phyloP scores from a whole-genome alignment of 2,113 vertebrate species.

The Corythornis vintsioides region DNA sequence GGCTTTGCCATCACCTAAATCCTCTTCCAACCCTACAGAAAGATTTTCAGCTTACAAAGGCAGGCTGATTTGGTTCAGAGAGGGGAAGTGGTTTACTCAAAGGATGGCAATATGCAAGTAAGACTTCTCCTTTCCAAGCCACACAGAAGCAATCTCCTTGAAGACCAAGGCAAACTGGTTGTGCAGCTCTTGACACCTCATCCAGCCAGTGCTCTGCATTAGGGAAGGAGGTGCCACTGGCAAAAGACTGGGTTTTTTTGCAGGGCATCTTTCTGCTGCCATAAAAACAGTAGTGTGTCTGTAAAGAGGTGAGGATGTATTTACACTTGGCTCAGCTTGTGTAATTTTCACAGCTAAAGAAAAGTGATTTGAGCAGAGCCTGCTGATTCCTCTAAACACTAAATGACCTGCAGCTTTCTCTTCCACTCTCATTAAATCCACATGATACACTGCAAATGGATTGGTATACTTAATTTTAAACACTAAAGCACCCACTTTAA shows the following conservation, averaged over 20 bases:
- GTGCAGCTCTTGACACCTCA: not conserved
- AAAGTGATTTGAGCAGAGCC: not conserved
- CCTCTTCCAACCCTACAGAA: not conserved
- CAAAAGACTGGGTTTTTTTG: not conserved
- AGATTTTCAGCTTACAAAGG: not conserved
- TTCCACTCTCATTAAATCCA: not conserved
- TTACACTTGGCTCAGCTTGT: not conserved
- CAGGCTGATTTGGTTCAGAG: not conserved
- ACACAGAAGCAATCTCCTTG: not conserved
- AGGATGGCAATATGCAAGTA: not conserved
- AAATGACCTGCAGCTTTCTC: not conserved
- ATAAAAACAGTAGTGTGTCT: not conserved
- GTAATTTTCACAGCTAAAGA: not conserved
- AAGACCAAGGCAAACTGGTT: not conserved
- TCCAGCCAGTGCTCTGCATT: not conserved
- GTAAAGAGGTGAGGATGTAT: not conserved
- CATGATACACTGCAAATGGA: not conserved
- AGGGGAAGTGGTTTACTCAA: not conserved
- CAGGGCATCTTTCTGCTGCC: not conserved
- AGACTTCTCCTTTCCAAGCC: not conserved
- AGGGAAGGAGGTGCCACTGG: not conserved
- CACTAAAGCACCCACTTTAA: not conserved
- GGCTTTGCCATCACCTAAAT: not conserved
- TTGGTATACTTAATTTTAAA: not conserved
- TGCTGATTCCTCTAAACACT: not conserved